phyloP scores from a whole-genome alignment of 2,113 vertebrate species.

The Astatoreochromis straeleni region DNA sequence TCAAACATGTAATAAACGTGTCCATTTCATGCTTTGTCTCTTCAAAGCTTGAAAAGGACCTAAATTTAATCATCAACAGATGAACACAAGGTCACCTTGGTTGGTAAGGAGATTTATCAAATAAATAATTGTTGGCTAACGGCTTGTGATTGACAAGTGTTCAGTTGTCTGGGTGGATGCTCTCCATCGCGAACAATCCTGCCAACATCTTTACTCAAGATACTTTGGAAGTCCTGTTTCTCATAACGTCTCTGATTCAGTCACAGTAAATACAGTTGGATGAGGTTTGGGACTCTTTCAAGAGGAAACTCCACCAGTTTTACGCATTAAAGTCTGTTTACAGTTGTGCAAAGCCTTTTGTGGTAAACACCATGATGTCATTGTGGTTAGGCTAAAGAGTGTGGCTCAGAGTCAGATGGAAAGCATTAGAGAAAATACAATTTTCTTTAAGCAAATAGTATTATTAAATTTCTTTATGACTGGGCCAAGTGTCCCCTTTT shows the following conservation, averaged over 20 bases:
- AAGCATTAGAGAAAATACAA: neutral
- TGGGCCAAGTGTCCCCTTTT: neutral
- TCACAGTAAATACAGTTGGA: neutral
- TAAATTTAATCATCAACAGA: neutral
- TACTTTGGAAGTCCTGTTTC: neutral
- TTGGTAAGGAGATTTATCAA: neutral
- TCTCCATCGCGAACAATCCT: neutral
- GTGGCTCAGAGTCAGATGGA: neutral
- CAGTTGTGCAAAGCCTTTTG: neutral
- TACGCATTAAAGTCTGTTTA: neutral
- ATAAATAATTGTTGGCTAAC: neutral
- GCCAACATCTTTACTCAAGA: neutral
- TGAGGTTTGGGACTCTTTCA: neutral
- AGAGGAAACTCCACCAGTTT: neutral
- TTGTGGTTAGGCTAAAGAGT: neutral
- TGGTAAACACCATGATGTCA: neutral
- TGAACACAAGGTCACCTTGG: neutral
- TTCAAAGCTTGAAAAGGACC: neutral
- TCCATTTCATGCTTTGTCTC: neutral
- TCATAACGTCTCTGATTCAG: neutral
- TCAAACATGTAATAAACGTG: neutral
- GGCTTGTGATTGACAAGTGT: rapidly evolving
- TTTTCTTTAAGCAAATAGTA: neutral
- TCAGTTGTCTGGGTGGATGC: neutral
- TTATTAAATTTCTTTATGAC: neutral